phyloP scores from a whole-genome alignment of 1,140 invertebrate genomes.

The Aphaenogaster floridana region DNA sequence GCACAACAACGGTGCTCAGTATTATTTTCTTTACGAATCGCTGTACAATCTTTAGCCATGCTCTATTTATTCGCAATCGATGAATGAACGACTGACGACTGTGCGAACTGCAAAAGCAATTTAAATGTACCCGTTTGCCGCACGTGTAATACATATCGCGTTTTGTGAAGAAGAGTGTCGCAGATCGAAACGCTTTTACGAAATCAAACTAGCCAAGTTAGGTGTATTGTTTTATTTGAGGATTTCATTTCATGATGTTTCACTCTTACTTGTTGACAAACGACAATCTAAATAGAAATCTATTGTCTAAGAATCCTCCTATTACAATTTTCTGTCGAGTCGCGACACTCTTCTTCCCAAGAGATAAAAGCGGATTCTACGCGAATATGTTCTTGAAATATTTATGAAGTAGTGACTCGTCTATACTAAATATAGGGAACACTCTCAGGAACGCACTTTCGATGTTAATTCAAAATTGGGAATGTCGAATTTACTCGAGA shows the following conservation, averaged over 20 bases:
- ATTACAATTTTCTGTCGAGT: neutral
- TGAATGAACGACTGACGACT: slow-evolving; percentile 40
- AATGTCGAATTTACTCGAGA: slow-evolving; percentile 29
- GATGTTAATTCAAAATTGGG: slow-evolving; percentile 19
- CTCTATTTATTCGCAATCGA: slow-evolving; percentile 36
- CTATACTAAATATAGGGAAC: slow-evolving; percentile 20
- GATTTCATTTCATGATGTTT: neutral
- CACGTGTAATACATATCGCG: slow-evolving; percentile 14
- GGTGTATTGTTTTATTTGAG: neutral
- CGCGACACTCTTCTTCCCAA: neutral
- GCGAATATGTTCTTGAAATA: slow-evolving; percentile 28
- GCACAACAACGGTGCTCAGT: slow-evolving; percentile 41
- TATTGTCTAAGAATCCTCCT: neutral
- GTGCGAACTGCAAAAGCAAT: slow-evolving; percentile 25
- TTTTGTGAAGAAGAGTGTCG: slow-evolving; percentile 28
- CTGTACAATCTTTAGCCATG: slow-evolving; percentile 7
- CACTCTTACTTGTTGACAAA: neutral
- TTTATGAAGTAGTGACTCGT: neutral
- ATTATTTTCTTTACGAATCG: slow-evolving; percentile 45
- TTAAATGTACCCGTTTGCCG: neutral
- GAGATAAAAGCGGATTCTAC: slow-evolving; percentile 23
- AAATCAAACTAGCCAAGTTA: neutral
- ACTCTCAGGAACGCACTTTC: slow-evolving; percentile 41
- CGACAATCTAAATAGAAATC: neutral
- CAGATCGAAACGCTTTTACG: too few species aligned